Base-by-base conservation (phyloP, 2,113 vertebrate species). In the Cyrtonyx montezumae region DNA sequence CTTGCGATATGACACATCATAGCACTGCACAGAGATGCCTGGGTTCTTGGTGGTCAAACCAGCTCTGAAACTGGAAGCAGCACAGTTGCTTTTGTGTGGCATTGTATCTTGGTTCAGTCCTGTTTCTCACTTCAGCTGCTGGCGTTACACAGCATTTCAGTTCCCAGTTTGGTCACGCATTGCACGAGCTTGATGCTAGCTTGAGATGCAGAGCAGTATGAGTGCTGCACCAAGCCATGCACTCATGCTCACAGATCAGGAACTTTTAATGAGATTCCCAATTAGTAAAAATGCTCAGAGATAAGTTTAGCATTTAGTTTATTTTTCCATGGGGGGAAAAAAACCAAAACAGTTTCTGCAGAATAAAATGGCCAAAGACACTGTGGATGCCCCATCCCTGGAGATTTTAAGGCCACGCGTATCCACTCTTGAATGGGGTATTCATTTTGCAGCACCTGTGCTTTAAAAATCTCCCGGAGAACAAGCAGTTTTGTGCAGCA, bases 111-210 rank as follows among this genome's bases (percentile, higher is more conserved):
- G 14, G 22, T 55, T 23, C 67, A 53, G 23, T 26, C 20, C 45
- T 70, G 61, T 51, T 75, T 87, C 70, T 79, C 63, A 53, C 36
- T 77, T 88, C 76, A 53, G 55, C 45, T 83, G 30, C 55, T 88
- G 15, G 22, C 25, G 32, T 36, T 76, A n/a, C 17, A 17, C 0
- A 0, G 71, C n/a, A 62, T 90, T 80, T 42, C 65, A 45, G 18
- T 45, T 83, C 76, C 65, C 6, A 23, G 11, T 26, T 53, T 88
- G 65, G 65, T 67, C 65, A 67, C 20, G 42, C 65, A 45, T 9
- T n/a, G 71, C 49, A 21, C 0, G 1, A 21, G 15, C 43, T 30
- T 25, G 49, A 28, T 48, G 28, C 8, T 32, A 49, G 42, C 42
- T 74, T 30, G 49, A 85, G 65, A 48, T 12, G 68, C 55, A 79